Conservation (phyloP, 2,113 vertebrate genomes). For the Micronisus gabar region DNA sequence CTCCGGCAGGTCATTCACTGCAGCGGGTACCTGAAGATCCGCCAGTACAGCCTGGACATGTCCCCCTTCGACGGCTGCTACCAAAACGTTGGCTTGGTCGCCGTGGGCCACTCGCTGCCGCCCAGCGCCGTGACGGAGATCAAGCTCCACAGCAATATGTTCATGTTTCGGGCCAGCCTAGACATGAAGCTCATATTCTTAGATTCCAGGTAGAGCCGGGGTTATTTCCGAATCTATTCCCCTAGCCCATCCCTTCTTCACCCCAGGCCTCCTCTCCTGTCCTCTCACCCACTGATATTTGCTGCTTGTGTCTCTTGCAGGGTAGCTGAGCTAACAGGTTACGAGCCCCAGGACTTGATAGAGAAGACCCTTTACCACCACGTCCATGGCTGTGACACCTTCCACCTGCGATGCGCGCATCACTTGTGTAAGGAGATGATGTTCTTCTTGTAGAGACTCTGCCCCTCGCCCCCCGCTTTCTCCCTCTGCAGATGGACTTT, state of each 20-base stretch:
- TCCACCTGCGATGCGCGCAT: constrained; percentile 95
- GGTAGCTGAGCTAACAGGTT: constrained; percentile 96
- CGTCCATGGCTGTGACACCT: constrained; percentile 96
- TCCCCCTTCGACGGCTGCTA: constrained; percentile 97
- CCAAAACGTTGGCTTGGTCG: constrained; percentile 97
- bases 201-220: constrained; percentile 86
- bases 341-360: constrained; percentile 97
- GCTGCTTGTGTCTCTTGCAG: constrained; percentile 63
- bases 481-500: neutral
- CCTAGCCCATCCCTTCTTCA: neutral
- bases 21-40: constrained; percentile 96
- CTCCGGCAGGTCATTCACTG: constrained; percentile 91
- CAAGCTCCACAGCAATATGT: constrained; percentile 98
- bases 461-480: neutral
- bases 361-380: constrained; percentile 99
- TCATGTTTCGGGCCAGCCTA: constrained; percentile 96
- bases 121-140: constrained; percentile 96
- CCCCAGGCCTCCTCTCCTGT: neutral
- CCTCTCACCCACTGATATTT: neutral
- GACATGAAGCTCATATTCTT: constrained; percentile 99
- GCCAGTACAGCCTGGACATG: constrained; percentile 97
- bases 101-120: constrained; percentile 93
- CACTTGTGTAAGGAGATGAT: constrained; percentile 87
- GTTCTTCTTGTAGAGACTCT: neutral
- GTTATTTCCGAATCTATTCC: neutral